phyloP scores from a whole-genome alignment of 1,140 invertebrate genomes.

The Drosophila ercepeae region DNA sequence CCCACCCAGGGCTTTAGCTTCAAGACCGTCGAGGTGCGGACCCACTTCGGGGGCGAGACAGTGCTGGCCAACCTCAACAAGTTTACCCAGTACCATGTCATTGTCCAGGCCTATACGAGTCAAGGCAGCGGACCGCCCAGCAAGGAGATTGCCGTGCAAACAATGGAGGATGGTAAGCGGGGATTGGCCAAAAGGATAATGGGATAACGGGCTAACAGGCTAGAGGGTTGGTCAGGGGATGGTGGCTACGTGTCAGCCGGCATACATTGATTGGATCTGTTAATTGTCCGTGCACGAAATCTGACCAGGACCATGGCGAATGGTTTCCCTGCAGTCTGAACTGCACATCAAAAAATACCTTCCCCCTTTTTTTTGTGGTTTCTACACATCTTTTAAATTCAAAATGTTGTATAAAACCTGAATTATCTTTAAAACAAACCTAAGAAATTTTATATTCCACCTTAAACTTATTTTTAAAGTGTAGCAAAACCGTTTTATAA shows the following conservation, averaged over 20 bases:
- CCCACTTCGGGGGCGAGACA: conserved; percentile 87
- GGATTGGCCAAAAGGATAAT: neutral
- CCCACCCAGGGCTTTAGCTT: conserved; percentile 87
- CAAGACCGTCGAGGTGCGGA: conserved; percentile 88
- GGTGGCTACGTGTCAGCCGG: conserved; percentile 6
- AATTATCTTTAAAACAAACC: neutral
- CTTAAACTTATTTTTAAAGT: conserved; percentile 3
- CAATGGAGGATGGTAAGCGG: conserved; percentile 93
- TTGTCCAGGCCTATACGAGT: conserved; percentile 96
- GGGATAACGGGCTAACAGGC: neutral
- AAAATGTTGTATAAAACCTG: too few species aligned
- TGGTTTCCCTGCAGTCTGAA: conserved; percentile 9
- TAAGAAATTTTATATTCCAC: neutral
- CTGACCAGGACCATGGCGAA: conserved; percentile 27
- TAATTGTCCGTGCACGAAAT: conserved; percentile 74
- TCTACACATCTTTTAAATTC: too few species aligned
- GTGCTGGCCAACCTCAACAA: conserved; percentile 90
- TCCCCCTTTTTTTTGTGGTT: too few species aligned
- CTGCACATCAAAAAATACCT: conserved; percentile 2
- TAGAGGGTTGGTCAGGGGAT: neutral
- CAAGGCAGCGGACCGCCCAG: conserved; percentile 95
- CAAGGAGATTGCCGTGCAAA: conserved; percentile 90
- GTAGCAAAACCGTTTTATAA: conserved; percentile 64
- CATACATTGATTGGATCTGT: conserved; percentile 78
- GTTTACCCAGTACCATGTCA: conserved; percentile 94